Evolutionary conservation across 2,888 invertebrate genomes (phyloP).

Genomic region (Siphonodentalium dalli): DNA sequence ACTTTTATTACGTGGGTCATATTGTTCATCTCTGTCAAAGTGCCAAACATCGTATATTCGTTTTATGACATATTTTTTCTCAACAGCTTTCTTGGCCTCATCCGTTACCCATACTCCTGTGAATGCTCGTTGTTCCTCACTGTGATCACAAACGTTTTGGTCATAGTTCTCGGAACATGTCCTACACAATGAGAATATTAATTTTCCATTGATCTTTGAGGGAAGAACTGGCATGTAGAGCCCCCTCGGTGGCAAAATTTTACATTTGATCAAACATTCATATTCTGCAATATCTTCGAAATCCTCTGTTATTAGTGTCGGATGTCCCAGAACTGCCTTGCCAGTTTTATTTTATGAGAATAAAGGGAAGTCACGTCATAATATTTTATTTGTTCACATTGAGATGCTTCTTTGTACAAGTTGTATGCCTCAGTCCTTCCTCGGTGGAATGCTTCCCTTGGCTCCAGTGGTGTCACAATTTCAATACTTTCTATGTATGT

Average conservation of each 20-base stretch:
- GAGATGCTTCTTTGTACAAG: slow-evolving; percentile 30
- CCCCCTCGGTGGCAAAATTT: slow-evolving; percentile 37
- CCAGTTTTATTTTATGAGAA: slow-evolving; percentile 39
- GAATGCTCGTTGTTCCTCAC: slow-evolving; percentile 31
- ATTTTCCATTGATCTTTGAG: slow-evolving; percentile 37
- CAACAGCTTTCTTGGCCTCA: slow-evolving; percentile 50
- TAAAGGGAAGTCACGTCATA: slow-evolving; percentile 42
- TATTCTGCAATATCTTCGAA: slow-evolving; percentile 34
- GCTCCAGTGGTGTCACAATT: slow-evolving; percentile 30
- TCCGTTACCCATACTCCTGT: slow-evolving; percentile 51
- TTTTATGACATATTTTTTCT: slow-evolving; percentile 46
- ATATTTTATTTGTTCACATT: slow-evolving; percentile 36
- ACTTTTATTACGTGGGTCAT: too few species aligned
- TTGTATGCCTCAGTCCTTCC: slow-evolving; percentile 42
- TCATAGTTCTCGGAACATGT: slow-evolving; percentile 22
- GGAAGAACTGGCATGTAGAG: slow-evolving; percentile 56
- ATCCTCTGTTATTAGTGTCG: slow-evolving; percentile 34
- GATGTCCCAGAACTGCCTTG: slow-evolving; percentile 38
- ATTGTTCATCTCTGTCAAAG: slow-evolving; percentile 31
- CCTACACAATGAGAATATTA: slow-evolving; percentile 61
- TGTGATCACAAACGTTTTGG: slow-evolving; percentile 4
- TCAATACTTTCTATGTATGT: slow-evolving; percentile 23
- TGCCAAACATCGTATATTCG: slow-evolving; percentile 52
- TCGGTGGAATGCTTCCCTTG: slow-evolving; percentile 45
- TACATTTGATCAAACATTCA: slow-evolving; percentile 42